A percentile compares a stretch with the other conserved stretches of the same genome.
Conservation (phyloP, 2,113 vertebrate genomes). For the Pachypanchax playfairii region DNA sequence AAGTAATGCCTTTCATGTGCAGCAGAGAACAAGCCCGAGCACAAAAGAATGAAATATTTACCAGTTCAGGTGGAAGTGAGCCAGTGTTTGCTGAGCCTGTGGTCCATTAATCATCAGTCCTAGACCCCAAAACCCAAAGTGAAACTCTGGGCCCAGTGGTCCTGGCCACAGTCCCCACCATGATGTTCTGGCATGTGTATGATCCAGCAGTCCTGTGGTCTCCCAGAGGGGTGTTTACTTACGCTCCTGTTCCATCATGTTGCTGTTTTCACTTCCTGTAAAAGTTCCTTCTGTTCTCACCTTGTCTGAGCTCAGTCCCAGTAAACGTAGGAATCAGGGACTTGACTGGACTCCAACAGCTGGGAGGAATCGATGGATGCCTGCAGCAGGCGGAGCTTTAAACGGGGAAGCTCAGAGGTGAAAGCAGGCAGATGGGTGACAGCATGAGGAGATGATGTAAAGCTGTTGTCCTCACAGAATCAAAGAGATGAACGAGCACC, state of each 20-base stretch:
- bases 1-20: conserved; percentile 19
- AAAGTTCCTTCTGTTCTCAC: conserved; percentile 26
- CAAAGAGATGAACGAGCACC: conserved; percentile 25
- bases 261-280: conserved; percentile 27
- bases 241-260: conserved; percentile 26
- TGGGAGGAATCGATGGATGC: conserved; percentile 59
- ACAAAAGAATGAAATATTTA: conserved; percentile 40
- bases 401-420: conserved; percentile 57
- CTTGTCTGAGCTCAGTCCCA: conserved; percentile 20
- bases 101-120: conserved; percentile 67
- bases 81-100: conserved; percentile 47
- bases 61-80: conserved; percentile 55
- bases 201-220: conserved; percentile 46
- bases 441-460: conserved; percentile 32
- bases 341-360: conserved; percentile 50
- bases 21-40: conserved; percentile 16
- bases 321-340: conserved; percentile 41
- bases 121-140: conserved; percentile 66
- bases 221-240: conserved; percentile 57
- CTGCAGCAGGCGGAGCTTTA: conserved; percentile 58
- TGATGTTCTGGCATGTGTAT: conserved; percentile 34
- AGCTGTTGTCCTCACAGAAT: conserved; percentile 23
- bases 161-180: conserved; percentile 9
- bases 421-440: conserved; percentile 32
- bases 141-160: conserved; percentile 34